Conservation (phyloP, 2,888 invertebrate species). For the Buathra laborator region DNA sequence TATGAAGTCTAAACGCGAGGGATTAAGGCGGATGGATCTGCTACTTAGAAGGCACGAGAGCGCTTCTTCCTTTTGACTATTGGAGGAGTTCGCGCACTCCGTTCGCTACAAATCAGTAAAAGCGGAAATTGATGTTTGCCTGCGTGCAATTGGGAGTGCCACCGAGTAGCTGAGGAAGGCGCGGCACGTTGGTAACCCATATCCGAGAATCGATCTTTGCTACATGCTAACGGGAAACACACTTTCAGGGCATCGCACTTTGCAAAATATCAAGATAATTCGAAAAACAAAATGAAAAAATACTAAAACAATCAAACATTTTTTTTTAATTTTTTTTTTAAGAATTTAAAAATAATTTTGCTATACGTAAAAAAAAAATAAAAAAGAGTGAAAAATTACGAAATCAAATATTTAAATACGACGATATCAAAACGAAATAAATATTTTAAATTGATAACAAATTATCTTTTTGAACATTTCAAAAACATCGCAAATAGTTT, state of each 20-base stretch:
- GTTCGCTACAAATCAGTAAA: slow-evolving; percentile 61
- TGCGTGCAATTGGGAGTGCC: slow-evolving; percentile 68
- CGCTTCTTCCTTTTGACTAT: not conserved
- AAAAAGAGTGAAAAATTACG: too few species aligned
- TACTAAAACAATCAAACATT: not conserved
- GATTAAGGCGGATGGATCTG: not conserved
- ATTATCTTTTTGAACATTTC: too few species aligned
- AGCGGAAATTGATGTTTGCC: slow-evolving; percentile 66
- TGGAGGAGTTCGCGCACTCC: not conserved
- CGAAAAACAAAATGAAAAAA: not conserved
- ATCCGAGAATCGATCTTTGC: slow-evolving; percentile 62
- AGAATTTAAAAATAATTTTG: not conserved
- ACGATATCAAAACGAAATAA: too few species aligned
- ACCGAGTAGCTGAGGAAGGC: slow-evolving; percentile 41
- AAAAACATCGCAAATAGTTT: too few species aligned
- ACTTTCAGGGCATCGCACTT: slow-evolving; percentile 52
- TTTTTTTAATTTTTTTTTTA: not conserved
- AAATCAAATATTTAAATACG: too few species aligned
- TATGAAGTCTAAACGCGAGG: not conserved
- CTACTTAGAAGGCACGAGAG: not conserved
- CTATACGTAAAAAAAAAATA: not conserved
- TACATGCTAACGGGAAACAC: slow-evolving; percentile 35
- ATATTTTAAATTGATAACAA: too few species aligned
- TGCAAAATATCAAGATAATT: not conserved
- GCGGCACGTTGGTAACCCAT: slow-evolving; percentile 56